These are phyloP conservation scores for Nesoenas mayeri DNA, from an alignment of 2,113 vertebrate genomes.

Conservation along the genomic window DNA sequence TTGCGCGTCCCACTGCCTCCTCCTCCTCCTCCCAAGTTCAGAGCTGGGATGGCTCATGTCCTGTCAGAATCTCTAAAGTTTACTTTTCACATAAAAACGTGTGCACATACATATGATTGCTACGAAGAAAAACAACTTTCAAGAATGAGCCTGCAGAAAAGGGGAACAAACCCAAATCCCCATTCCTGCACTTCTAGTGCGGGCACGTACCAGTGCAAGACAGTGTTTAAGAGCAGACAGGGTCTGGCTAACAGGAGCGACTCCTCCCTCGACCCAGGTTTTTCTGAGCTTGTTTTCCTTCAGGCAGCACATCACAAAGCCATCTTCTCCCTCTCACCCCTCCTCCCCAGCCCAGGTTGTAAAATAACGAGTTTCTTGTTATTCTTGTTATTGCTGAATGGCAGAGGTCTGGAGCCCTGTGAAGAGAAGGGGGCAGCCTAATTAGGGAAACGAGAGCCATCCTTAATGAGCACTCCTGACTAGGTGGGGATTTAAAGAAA, in stretches of 20 bases:
- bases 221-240: not conserved
- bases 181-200: not conserved
- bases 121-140: conserved; percentile 13
- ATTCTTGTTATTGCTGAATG: conserved; percentile 54
- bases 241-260: not conserved
- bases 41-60: not conserved
- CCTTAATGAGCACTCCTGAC: conserved; percentile 77
- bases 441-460: conserved; percentile 83
- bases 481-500: conserved; percentile 73
- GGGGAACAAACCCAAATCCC: not conserved
- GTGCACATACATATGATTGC: not conserved
- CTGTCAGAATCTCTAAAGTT: not conserved
- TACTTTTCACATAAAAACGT: not conserved
- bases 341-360: conserved; percentile 27
- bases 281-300: conserved; percentile 46
- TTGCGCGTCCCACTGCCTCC: not conserved
- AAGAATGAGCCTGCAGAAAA: conserved; percentile 1
- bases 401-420: conserved; percentile 55
- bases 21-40: not conserved
- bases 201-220: not conserved
- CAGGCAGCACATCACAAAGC: conserved; percentile 36
- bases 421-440: conserved; percentile 67
- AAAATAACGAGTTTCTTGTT: conserved; percentile 67
- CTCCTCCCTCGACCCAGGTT: not conserved
- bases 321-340: conserved; percentile 21